Evolutionary conservation across 2,797 vertebrate species (phyloP).

Genomic region (Sardinella longiceps): DNA sequence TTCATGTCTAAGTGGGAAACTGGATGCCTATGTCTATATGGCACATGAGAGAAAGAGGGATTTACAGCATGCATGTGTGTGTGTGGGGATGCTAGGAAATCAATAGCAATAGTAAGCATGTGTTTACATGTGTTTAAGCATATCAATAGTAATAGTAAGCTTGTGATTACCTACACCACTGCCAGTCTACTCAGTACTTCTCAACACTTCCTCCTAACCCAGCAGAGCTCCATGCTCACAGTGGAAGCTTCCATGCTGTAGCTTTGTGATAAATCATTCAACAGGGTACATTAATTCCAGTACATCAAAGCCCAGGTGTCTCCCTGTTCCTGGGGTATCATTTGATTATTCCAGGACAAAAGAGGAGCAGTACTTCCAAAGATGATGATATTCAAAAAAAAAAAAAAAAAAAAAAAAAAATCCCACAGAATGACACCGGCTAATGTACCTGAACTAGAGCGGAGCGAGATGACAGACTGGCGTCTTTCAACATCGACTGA

Average conservation of each 20-base stretch:
- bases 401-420: slow-evolving; percentile 1
- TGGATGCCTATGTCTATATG: no score
- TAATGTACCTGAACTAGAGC: slow-evolving; percentile 19
- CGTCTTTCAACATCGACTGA: background rate
- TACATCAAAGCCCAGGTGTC: slow-evolving; percentile 49
- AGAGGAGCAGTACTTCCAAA: background rate
- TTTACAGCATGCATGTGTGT: background rate
- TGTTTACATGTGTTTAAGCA: no score
- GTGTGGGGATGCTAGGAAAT: background rate
- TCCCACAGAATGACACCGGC: slow-evolving; percentile 25
- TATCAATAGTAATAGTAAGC: no score
- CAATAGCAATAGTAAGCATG: no score
- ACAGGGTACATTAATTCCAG: slow-evolving; percentile 47
- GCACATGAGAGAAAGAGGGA: no score
- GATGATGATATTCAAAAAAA: background rate
- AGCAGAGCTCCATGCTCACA: slow-evolving; percentile 23
- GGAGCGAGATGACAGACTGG: background rate
- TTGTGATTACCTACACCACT: slow-evolving; percentile 45
- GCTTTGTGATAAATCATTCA: slow-evolving; percentile 59
- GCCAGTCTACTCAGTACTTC: slow-evolving; percentile 52
- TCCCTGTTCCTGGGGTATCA: slow-evolving; percentile 47
- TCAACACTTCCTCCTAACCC: slow-evolving; percentile 35
- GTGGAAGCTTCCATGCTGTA: slow-evolving; percentile 39
- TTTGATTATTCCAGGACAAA: slow-evolving; percentile 30
- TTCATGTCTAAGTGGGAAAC: no score